Conservation (phyloP, 2,888 invertebrate species). For the Cephus spinipes region DNA sequence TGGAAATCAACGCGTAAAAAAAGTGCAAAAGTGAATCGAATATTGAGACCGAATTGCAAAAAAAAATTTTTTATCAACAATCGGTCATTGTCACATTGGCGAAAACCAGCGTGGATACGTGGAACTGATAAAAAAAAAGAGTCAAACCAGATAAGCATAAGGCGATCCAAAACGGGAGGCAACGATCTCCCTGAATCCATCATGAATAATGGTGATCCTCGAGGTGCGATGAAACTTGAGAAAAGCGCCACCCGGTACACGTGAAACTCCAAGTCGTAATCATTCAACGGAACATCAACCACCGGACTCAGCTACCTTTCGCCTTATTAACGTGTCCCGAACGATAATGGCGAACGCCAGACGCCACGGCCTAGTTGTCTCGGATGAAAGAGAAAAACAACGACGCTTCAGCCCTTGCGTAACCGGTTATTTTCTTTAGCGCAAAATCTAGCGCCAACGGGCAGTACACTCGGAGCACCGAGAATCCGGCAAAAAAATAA, state of each 20-base stretch:
- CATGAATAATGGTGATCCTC: neutral
- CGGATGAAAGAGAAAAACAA: neutral
- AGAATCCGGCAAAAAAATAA: too few relatives aligned
- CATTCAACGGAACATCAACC: neutral
- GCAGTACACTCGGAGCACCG: too few relatives aligned
- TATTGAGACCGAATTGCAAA: neutral
- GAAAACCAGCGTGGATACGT: too few relatives aligned
- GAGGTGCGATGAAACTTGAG: too few relatives aligned
- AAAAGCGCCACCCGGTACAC: neutral
- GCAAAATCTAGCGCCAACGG: neutral
- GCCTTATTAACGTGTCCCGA: neutral
- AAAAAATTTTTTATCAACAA: too few relatives aligned
- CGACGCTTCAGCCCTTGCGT: neutral
- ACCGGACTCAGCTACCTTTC: neutral
- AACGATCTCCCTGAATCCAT: neutral
- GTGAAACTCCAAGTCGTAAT: neutral
- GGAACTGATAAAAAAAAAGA: neutral
- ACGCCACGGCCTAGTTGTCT: neutral
- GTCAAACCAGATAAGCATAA: neutral
- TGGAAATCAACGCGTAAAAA: too few relatives aligned
- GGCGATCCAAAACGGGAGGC: neutral
- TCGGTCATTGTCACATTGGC: too few relatives aligned
- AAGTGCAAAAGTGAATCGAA: neutral
- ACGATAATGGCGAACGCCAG: neutral
- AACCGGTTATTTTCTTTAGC: neutral